Conservation (phyloP, 2,888 invertebrate species). For the Corythucha ciliata region DNA sequence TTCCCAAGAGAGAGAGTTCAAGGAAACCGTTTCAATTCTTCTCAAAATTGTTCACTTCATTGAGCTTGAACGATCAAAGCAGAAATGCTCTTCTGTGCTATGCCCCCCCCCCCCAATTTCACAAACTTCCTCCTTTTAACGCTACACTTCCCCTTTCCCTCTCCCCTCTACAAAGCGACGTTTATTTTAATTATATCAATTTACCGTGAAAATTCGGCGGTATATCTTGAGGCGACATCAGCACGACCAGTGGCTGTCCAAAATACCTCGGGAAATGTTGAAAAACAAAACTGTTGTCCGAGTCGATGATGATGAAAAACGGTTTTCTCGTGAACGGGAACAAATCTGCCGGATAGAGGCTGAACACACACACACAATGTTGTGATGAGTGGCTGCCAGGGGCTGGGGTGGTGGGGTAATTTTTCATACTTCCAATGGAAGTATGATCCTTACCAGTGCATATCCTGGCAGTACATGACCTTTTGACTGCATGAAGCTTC, state of each 20-base stretch:
- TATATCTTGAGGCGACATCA: constrained; percentile 88
- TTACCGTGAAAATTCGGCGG: constrained; percentile 75
- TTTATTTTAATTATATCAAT: too few species aligned
- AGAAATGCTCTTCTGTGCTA: too few species aligned
- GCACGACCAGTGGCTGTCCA: constrained; percentile 83
- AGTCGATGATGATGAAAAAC: constrained; percentile 86
- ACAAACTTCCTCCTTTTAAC: too few species aligned
- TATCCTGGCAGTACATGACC: constrained; percentile 43
- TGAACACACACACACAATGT: constrained; percentile 35
- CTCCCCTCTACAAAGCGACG: too few species aligned
- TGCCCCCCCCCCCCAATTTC: too few species aligned
- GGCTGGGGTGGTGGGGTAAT: neutral
- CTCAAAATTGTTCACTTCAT: too few species aligned
- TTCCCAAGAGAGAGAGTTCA: too few species aligned
- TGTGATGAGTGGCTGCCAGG: too few species aligned
- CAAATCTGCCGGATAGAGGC: constrained; percentile 87
- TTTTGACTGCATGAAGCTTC: constrained; percentile 42
- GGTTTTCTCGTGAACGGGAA: constrained; percentile 88
- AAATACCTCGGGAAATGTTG: constrained; percentile 84
- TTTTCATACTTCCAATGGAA: neutral
- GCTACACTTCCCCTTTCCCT: too few species aligned
- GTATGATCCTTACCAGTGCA: constrained; percentile 44
- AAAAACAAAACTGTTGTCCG: constrained; percentile 88
- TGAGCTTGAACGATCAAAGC: too few species aligned
- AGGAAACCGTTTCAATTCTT: too few species aligned